phyloP scores from a whole-genome alignment of 1,140 invertebrate genomes.

The Drosophila orena region DNA sequence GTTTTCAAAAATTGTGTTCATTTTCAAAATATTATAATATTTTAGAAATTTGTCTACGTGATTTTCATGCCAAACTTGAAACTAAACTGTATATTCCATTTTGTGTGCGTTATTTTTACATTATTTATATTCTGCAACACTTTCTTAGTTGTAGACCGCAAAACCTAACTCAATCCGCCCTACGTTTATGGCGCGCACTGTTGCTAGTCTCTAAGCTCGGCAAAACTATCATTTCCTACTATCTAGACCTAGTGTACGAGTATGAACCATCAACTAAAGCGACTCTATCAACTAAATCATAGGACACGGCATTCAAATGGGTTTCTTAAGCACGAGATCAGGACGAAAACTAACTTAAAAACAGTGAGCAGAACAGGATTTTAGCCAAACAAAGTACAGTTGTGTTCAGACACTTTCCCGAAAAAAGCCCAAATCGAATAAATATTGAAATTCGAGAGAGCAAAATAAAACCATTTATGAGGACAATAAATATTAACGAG shows the following conservation, averaged over 20 bases:
- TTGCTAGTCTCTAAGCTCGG: constrained; percentile 31
- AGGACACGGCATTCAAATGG: constrained; percentile 55
- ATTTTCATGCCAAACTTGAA: too few species aligned
- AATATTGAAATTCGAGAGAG: constrained; percentile 4
- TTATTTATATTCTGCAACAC: too few species aligned
- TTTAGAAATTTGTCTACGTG: too few species aligned
- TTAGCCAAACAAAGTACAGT: constrained; percentile 28
- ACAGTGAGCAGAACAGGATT: constrained; percentile 4
- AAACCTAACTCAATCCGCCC: too few species aligned
- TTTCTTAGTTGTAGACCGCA: too few species aligned
- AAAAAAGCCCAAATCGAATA: constrained; percentile 23
- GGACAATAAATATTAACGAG: constrained; percentile 68
- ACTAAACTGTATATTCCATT: too few species aligned
- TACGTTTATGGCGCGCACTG: constrained; percentile 14
- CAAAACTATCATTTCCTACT: constrained; percentile 40
- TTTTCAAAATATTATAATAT: too few species aligned
- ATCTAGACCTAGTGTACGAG: constrained; percentile 27
- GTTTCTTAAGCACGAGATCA: constrained; percentile 58
- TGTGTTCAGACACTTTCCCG: constrained; percentile 24
- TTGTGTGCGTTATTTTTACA: too few species aligned
- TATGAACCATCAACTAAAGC: constrained; percentile 19
- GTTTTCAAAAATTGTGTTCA: too few species aligned
- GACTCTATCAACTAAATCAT: constrained; percentile 30
- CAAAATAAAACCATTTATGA: constrained; percentile 55
- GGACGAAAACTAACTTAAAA: constrained; percentile 10